Base-by-base conservation (phyloP, 2,113 vertebrate species). In the Ondatra zibethicus region DNA sequence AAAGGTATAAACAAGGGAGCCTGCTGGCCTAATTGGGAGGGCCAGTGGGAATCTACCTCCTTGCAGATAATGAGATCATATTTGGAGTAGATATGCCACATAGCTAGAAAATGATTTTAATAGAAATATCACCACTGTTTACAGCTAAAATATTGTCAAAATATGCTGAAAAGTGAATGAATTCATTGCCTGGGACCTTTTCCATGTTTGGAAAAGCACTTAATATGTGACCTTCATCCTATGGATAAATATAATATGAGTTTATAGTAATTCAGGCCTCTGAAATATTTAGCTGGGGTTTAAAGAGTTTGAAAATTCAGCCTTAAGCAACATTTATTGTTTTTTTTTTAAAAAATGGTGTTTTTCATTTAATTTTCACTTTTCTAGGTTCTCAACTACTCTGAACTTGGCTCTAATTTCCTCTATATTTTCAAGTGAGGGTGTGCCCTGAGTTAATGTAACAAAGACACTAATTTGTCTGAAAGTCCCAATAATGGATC, bases 51-150 rank as follows among this genome's bases (percentile, higher is more conserved):
- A 91, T 77, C 91, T 89, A 23, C 91, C 92, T 97, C 93, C 82
- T 92, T 93, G 85, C 84, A 93, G 93, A 92, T 96, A 96, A 97
- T 97, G 97, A 97, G 96, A 96, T 92, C 55, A 6, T 93, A 96
- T 95, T 95, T 81, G 81, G 93, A 95, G 92, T 94, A 89, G 88
- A 82, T 94, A 39, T 84, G 81, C 85, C 86, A 94, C 86, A 55
- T 31, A 92, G 88, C 82, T 42, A 96, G 93, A 96, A 96, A 97
- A 96, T 91, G 72, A 95, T 89, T 94, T 92, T 89, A 95, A 92
- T 93, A 96, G 94, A 92, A 97, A 89, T 77, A 97, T 93, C 93
- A 94, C 85, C 66, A 68, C 66, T 96, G 84, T 89, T 97, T 95
- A 96, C 95, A 95, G 82, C 65, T 47, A 70, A 92, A 96, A 91